Evolutionary conservation across 2,113 vertebrate genomes (phyloP).

Genomic region (Caranx melampygus): DNA sequence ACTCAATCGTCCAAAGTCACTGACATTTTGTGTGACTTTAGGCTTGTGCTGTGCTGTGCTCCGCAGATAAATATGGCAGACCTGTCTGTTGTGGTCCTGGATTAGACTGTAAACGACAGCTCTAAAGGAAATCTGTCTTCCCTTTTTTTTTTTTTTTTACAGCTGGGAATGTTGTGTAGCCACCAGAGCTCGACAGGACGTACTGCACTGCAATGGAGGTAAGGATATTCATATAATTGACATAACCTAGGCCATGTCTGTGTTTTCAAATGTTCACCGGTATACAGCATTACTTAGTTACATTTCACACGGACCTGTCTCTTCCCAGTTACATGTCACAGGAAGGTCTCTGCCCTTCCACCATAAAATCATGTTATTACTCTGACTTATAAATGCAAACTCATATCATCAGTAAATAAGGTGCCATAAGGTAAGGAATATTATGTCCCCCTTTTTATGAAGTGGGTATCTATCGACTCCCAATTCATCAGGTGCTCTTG

Average conservation of each 20-base stretch:
- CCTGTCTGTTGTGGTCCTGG: constrained; percentile 2
- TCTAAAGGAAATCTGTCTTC: background rate
- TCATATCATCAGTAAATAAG: background rate
- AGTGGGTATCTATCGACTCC: background rate
- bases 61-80: background rate
- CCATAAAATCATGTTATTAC: background rate
- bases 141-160: background rate
- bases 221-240: background rate
- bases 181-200: constrained; percentile 26
- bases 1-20: background rate
- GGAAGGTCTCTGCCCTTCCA: background rate
- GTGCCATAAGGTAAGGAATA: background rate
- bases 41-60: background rate
- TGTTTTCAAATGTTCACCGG: background rate
- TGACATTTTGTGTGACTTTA: background rate
- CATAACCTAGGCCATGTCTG: background rate
- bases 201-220: constrained; percentile 63
- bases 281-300: background rate
- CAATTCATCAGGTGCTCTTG: background rate
- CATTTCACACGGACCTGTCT: background rate
- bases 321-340: background rate
- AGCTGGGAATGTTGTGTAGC: constrained; percentile 62
- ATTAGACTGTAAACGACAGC: background rate
- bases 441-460: too few relatives aligned
- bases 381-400: background rate